Base-by-base conservation (phyloP, 2,797 vertebrate species). In the Tapera naevia region DNA sequence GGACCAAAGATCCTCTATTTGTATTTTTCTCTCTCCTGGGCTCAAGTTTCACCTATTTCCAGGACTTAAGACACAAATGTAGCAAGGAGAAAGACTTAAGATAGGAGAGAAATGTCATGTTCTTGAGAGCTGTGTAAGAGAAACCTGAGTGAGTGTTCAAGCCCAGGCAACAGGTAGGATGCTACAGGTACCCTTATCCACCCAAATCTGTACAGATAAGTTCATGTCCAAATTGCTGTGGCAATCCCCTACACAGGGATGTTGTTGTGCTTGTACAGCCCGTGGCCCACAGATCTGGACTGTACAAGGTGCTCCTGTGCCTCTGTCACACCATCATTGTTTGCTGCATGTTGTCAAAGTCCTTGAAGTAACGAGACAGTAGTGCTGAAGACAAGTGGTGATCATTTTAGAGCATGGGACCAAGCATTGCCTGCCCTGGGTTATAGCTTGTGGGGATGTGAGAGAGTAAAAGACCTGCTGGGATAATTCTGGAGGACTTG, bases 21-120 rank as follows among this genome's bases (percentile, higher is more conserved):
- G 12, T 23, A 39, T 64, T 90, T 86, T 65, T 61, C 48, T 65
- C 25, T 58, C 37, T 60, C 15, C 35, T 80, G 22, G 48, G 45
- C 45, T 43, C 73, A 89, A 37, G 24, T 53, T 89, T 81, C 76
- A 56, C n/a, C 19, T 76, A 92, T 50, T 72, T 56, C 32, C 54
- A 80, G 41, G 43, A 46, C 27, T 75, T 46, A 74, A 83, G 58
- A 39, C 41, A 71, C 6, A 33, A 18, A 27, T 9, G 25, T 43
- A 48, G 33, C 13, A 37, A 72, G 53, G 24, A 85, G n/a, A 58
- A 92, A 45, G 43, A 54, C 58, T 57, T 28, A 27, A 83, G 21
- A 45, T 10, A 83, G 45, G 37, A 62, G 79, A 73, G 4, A 75
- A 22, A 66, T 11, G 14, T 6, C 43, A 19, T 10, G 10, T 7